Evolutionary conservation across 2,888 invertebrate species (phyloP).

Genomic region (Apodemia duryi): DNA sequence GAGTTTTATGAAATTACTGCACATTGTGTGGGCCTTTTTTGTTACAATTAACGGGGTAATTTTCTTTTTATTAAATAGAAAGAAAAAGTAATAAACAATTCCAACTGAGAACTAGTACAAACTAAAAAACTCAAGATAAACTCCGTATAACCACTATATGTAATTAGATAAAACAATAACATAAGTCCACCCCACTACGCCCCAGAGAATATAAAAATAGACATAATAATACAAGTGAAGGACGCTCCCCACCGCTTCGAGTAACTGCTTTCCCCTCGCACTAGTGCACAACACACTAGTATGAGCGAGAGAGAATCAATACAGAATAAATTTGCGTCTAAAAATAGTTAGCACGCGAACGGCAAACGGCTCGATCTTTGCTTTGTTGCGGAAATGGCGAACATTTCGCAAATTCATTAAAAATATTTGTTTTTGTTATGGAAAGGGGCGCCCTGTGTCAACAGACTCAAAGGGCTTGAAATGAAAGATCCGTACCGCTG

Average conservation of each 20-base stretch:
- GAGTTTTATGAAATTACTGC: too few species aligned
- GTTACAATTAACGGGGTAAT: too few species aligned
- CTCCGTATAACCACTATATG: not conserved
- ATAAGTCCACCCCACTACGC: conserved; percentile 33
- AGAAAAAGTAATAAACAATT: too few species aligned
- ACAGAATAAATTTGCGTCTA: conserved; percentile 51
- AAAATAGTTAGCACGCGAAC: conserved; percentile 67
- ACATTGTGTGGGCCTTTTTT: too few species aligned
- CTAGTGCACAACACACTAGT: conserved; percentile 25
- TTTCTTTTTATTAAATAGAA: too few species aligned
- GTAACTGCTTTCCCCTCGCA: conserved; percentile 42
- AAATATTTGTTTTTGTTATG: conserved; percentile 4
- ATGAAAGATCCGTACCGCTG: too few species aligned
- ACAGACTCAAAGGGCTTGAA: not conserved
- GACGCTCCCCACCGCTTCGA: conserved; percentile 46
- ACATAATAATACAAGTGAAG: conserved; percentile 60
- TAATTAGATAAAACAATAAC: conserved; percentile 25
- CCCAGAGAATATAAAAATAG: conserved; percentile 39
- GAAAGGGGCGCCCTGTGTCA: not conserved
- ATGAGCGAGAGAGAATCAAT: conserved; percentile 42
- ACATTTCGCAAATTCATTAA: conserved; percentile 18
- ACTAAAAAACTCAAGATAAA: not conserved
- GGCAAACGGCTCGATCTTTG: conserved; percentile 47
- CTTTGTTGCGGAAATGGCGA: conserved; percentile 39
- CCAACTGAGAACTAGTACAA: not conserved